phyloP scores from a whole-genome alignment of 2,797 vertebrate genomes.

The Eospalax fontanierii region DNA sequence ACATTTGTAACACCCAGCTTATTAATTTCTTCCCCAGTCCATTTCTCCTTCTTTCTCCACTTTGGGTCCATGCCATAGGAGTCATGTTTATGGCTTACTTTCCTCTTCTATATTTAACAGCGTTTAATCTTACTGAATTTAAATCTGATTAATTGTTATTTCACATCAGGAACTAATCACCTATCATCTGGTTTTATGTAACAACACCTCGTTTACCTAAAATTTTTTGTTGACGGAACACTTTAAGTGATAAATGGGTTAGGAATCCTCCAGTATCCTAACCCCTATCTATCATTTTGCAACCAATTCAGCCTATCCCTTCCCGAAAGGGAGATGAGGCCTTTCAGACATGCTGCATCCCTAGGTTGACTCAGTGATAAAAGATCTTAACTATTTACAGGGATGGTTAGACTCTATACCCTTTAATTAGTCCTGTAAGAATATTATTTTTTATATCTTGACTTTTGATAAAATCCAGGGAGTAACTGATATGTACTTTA shows the following conservation, averaged over 20 bases:
- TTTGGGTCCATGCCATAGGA: too few species aligned
- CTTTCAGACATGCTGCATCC: background rate
- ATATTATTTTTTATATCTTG: constrained; percentile 14
- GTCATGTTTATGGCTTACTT: background rate
- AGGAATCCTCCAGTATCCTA: background rate
- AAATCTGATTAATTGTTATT: background rate
- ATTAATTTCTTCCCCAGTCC: background rate
- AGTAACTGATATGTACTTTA: background rate
- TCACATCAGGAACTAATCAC: background rate
- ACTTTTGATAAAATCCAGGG: constrained; percentile 58
- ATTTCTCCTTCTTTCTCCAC: background rate
- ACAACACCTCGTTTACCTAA: background rate
- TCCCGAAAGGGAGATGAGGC: background rate
- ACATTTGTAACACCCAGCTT: background rate
- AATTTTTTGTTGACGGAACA: background rate
- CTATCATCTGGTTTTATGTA: background rate
- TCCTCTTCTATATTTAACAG: background rate
- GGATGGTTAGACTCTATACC: background rate
- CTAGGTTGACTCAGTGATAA: background rate
- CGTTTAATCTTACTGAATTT: background rate
- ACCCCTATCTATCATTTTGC: background rate
- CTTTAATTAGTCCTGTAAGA: background rate
- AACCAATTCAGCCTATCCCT: background rate
- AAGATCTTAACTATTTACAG: background rate
- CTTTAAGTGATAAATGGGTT: background rate